Conservation (phyloP, 30 jellyfish, hydroid and myxozoan species). For the Pseudorhiza aurosa region DNA sequence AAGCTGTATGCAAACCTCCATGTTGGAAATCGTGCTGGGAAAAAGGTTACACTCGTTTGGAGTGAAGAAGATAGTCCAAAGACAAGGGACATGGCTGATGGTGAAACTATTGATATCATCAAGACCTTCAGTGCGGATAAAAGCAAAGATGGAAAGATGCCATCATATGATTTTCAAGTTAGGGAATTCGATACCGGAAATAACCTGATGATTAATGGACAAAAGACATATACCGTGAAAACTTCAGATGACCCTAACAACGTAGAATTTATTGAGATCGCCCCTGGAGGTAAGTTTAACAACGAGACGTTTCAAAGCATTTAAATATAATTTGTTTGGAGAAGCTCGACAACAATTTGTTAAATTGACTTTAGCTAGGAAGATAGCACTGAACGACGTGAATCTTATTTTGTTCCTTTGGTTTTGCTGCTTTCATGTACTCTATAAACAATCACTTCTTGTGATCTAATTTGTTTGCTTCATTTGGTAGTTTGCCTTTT, state of each 20-base stretch:
- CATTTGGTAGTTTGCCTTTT: no score
- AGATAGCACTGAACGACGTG: no score
- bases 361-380: no score
- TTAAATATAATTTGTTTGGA: no score
- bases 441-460: no score
- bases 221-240: constrained; percentile 65
- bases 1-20: constrained; percentile 68
- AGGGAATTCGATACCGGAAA: constrained; percentile 90
- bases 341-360: no score
- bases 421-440: no score
- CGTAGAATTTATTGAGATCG: constrained; percentile 61
- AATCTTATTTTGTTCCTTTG: no score
- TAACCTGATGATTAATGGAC: constrained; percentile 90
- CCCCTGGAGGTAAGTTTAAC: constrained; percentile 36
- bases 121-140: constrained; percentile 45
- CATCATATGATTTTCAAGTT: constrained; percentile 87
- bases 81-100: constrained; percentile 82
- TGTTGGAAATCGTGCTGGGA: constrained; percentile 89
- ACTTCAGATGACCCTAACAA: constrained; percentile 80
- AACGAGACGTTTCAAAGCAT: no score
- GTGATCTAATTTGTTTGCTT: no score
- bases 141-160: constrained; percentile 12
- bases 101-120: constrained; percentile 67
- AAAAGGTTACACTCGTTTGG: constrained; percentile 94
- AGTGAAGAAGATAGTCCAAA: constrained; percentile 87